Evolutionary conservation across 2,797 vertebrate species (phyloP).

Genomic region (Gymnoscopelus braueri): DNA sequence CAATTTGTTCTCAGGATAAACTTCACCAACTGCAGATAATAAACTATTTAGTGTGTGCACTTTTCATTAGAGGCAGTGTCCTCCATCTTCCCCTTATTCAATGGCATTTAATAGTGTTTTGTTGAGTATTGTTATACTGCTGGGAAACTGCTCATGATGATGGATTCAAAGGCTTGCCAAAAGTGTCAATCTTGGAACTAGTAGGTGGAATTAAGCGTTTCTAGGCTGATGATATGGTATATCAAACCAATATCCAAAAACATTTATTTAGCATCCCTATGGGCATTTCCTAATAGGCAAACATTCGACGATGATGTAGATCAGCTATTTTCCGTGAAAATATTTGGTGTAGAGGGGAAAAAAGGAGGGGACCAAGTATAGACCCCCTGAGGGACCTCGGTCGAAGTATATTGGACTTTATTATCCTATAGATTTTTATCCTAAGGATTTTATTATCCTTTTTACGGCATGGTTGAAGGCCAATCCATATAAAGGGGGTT

Average conservation of each 20-base stretch:
- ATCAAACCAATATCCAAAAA: not conserved
- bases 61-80: not conserved
- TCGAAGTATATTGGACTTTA: too few relatives aligned
- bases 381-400: too few relatives aligned
- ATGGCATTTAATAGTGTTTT: conserved; percentile 11
- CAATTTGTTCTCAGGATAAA: not conserved
- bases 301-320: too few relatives aligned
- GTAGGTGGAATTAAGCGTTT: conserved; percentile 41
- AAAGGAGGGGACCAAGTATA: too few relatives aligned
- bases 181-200: conserved; percentile 32
- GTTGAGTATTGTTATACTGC: conserved; percentile 18
- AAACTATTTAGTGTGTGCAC: not conserved
- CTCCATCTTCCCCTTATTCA: conserved; percentile 23
- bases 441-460: too few relatives aligned
- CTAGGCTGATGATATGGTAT: conserved; percentile 49
- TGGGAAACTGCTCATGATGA: conserved; percentile 17
- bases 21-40: not conserved
- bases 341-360: too few relatives aligned
- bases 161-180: conserved; percentile 16
- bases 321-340: too few relatives aligned
- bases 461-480: too few relatives aligned
- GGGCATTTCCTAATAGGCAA: too few relatives aligned
- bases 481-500: too few relatives aligned
- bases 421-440: too few relatives aligned
- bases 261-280: too few relatives aligned